These are phyloP conservation scores for Apis cerana DNA, from an alignment of 1,140 invertebrate species.

Conservation along the genomic window DNA sequence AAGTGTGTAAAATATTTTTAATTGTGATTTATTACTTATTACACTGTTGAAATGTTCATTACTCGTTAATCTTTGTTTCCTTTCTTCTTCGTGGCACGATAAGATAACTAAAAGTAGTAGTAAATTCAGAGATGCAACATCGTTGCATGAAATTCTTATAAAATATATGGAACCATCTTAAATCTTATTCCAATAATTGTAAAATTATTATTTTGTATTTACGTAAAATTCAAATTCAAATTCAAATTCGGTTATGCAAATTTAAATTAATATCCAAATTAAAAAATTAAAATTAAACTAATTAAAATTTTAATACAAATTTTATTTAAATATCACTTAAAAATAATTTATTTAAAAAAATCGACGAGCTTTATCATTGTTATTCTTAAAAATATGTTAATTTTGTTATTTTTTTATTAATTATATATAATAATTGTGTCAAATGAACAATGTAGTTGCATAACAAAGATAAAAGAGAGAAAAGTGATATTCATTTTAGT, in stretches of 20 bases:
- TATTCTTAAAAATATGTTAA: not conserved
- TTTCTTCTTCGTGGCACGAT: slow-evolving; percentile 37
- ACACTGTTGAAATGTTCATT: not conserved
- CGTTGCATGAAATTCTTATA: not conserved
- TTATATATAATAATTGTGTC: not conserved
- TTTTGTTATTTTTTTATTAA: not conserved
- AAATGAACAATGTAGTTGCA: slow-evolving; percentile 15
- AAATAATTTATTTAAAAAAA: too few species aligned
- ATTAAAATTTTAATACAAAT: too few species aligned
- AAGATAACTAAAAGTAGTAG: slow-evolving; percentile 53
- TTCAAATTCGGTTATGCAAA: not conserved
- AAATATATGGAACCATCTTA: too few species aligned
- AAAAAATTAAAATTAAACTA: too few species aligned
- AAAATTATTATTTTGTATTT: too few species aligned
- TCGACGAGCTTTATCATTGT: too few species aligned
- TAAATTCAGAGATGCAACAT: not conserved
- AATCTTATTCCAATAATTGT: too few species aligned
- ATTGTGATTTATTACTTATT: not conserved
- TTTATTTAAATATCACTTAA: too few species aligned
- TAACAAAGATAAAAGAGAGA: slow-evolving; percentile 4
- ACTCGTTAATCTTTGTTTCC: not conserved
- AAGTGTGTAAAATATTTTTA: not conserved
- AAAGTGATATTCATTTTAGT: not conserved
- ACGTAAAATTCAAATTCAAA: not conserved
- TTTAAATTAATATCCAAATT: too few species aligned